Evolutionary conservation across 2,113 vertebrate genomes (phyloP).

Genomic region (Pterocles gutturalis): DNA sequence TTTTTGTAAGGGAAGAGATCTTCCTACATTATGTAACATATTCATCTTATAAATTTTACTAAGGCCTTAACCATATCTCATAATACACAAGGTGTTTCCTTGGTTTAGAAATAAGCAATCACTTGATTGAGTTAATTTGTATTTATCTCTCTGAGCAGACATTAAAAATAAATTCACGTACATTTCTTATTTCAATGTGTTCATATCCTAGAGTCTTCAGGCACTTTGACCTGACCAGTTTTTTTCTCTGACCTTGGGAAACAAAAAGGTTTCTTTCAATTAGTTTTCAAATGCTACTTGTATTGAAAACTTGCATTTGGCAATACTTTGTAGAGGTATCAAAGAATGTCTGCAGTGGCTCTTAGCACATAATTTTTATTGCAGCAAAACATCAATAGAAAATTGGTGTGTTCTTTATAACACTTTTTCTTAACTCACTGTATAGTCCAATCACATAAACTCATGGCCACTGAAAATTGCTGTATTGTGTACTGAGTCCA

Average conservation of each 20-base stretch:
- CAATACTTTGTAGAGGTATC: not conserved
- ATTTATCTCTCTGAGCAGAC: not conserved
- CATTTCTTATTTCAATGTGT: not conserved
- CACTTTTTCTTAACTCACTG: not conserved
- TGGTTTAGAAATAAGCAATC: not conserved
- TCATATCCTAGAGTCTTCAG: not conserved
- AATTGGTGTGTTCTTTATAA: not conserved
- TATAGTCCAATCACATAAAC: not conserved
- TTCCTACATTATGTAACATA: not conserved
- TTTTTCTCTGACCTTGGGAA: not conserved
- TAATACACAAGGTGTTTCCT: not conserved
- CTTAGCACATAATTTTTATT: not conserved
- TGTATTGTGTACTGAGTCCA: not conserved
- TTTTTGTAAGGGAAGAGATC: not conserved
- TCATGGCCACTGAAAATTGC: rapidly evolving
- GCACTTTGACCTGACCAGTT: not conserved
- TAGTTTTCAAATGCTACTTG: not conserved
- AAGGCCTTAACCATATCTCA: not conserved
- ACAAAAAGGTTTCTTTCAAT: not conserved
- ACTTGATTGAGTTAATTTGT: not conserved
- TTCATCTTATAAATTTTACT: not conserved
- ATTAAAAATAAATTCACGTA: not conserved
- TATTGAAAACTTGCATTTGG: not conserved
- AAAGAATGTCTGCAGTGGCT: not conserved
- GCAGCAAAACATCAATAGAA: not conserved